Conservation (phyloP, 1,140 invertebrate species). For the Anagrus nilaparvatae region DNA sequence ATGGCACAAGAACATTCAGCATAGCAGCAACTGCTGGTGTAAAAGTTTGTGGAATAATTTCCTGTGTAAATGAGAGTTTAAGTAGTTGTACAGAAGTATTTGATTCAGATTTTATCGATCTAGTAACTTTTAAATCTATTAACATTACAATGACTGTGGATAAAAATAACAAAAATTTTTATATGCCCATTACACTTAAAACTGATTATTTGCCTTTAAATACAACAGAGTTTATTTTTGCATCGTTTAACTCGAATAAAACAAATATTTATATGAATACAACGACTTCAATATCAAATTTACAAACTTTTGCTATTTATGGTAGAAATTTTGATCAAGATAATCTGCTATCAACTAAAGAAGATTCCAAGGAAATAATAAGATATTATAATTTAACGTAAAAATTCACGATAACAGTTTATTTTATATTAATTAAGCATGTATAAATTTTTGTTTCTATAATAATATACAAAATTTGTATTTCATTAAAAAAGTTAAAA, state of each 20-base stretch:
- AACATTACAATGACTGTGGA: conserved; percentile 1
- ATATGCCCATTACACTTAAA: conserved; percentile 3
- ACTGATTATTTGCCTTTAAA: conserved; percentile 3
- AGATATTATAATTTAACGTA: too few species aligned
- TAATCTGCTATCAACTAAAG: too few species aligned
- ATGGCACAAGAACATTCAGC: conserved; percentile 36
- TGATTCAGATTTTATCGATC: not conserved
- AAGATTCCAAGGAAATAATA: too few species aligned
- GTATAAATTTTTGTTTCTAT: too few species aligned
- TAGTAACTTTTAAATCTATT: conserved; percentile 6
- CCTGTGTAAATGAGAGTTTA: conserved; percentile 34
- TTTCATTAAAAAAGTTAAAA: too few species aligned
- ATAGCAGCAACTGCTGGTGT: conserved; percentile 33
- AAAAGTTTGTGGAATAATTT: conserved; percentile 42
- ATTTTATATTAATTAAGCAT: too few species aligned
- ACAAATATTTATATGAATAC: conserved; percentile 6
- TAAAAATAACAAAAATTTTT: not conserved
- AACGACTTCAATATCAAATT: conserved; percentile 10
- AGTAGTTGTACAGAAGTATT: conserved; percentile 3
- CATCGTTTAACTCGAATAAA: not conserved
- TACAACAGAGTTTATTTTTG: conserved; percentile 1
- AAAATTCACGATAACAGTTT: too few species aligned
- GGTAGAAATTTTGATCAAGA: conserved; percentile 23
- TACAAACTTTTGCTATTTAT: conserved; percentile 24
- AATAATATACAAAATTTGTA: too few species aligned